Evolutionary conservation across 2,888 invertebrate species (phyloP).

Genomic region (Ophion obscuratus): DNA sequence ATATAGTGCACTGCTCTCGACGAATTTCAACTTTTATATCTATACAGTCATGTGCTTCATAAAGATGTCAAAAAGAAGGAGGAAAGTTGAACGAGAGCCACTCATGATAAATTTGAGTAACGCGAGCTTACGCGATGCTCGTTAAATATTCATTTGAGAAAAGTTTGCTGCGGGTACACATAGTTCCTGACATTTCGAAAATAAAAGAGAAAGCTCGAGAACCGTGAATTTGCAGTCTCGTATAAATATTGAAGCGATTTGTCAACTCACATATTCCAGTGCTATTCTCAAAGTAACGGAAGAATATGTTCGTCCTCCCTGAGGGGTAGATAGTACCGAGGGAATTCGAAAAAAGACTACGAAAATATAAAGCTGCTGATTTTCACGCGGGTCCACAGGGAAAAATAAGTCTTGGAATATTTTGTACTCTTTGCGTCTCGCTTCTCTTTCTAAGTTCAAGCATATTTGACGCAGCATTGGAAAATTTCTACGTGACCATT

Average conservation of each 20-base stretch:
- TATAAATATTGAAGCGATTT: conserved; percentile 42
- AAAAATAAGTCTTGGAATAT: background rate
- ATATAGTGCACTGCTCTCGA: background rate
- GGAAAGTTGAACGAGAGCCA: conserved; percentile 14
- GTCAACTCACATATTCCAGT: conserved; percentile 18
- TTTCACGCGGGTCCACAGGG: background rate
- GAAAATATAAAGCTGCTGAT: conserved; percentile 30
- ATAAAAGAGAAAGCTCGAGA: background rate
- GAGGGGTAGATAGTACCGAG: background rate
- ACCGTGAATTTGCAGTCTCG: background rate
- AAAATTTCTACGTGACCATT: too few relatives aligned
- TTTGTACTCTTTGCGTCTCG: too few relatives aligned
- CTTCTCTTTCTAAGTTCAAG: too few relatives aligned
- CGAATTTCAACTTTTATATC: background rate
- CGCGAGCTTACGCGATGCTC: background rate
- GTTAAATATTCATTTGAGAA: conserved; percentile 29
- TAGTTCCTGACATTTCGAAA: background rate
- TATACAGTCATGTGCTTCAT: background rate
- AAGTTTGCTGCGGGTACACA: conserved; percentile 7
- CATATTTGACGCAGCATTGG: too few relatives aligned
- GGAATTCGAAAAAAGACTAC: conserved; percentile 4
- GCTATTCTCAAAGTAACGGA: background rate
- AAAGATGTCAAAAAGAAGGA: background rate
- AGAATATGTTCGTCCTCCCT: background rate
- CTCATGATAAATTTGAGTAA: conserved; percentile 21